These are phyloP conservation scores for Dendronephthya gigantea DNA, from an alignment of 64 coral and sea anemone species.

Conservation along the genomic window DNA sequence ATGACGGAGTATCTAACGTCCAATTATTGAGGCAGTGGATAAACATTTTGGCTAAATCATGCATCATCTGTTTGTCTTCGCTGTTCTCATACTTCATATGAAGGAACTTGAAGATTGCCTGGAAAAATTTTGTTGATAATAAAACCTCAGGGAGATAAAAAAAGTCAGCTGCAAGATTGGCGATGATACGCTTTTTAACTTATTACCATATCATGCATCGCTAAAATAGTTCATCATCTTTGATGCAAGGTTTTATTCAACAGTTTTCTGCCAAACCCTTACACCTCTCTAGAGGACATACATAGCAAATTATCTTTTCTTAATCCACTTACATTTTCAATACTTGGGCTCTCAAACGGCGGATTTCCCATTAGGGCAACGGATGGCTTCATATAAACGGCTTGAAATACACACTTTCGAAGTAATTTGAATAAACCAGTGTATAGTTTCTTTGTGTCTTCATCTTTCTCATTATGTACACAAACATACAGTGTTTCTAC, in stretches of 20 bases:
- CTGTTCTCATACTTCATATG: neutral
- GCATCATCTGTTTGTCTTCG: constrained; percentile 94
- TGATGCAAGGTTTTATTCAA: too few species aligned
- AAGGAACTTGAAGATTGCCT: neutral
- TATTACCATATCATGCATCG: too few species aligned
- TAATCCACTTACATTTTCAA: constrained; percentile 56
- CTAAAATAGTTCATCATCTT: too few species aligned
- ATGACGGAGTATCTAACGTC: constrained; percentile 71
- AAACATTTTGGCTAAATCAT: constrained; percentile 93
- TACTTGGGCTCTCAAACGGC: constrained; percentile 79
- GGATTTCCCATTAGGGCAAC: constrained; percentile 60
- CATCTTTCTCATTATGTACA: constrained; percentile 93
- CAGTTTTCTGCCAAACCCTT: too few species aligned
- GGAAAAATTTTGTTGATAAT: too few species aligned
- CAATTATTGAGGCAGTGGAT: constrained; percentile 91
- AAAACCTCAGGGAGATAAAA: too few species aligned
- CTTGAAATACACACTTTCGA: constrained; percentile 78
- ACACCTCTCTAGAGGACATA: too few species aligned
- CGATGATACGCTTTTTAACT: too few species aligned
- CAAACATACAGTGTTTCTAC: constrained; percentile 92
- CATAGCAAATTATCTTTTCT: too few species aligned
- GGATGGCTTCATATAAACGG: constrained; percentile 59
- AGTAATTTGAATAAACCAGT: constrained; percentile 86
- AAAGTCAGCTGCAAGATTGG: too few species aligned
- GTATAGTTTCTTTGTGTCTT: constrained; percentile 93